These are phyloP conservation scores for Corythucha ciliata DNA, from an alignment of 2,888 invertebrate species.

Conservation along the genomic window DNA sequence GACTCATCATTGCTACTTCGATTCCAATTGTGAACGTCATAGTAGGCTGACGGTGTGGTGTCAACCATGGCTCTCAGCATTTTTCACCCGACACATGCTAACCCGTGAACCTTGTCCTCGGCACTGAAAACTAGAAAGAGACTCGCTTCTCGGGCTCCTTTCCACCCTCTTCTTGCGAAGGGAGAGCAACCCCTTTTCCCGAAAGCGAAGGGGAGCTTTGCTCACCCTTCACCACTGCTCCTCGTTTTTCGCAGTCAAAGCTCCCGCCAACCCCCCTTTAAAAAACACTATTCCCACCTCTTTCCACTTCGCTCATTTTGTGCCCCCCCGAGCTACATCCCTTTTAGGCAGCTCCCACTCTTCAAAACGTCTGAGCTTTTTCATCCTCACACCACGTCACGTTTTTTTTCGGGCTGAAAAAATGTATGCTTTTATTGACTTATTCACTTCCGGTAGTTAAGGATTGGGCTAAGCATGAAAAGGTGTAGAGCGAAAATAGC, in stretches of 20 bases:
- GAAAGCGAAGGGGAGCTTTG: not conserved
- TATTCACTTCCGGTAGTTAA: no score
- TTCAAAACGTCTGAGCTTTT: no score
- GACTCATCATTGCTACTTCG: not conserved
- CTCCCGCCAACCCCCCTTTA: not conserved
- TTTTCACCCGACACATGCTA: slow-evolving; percentile 18
- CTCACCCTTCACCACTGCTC: slow-evolving; percentile 1
- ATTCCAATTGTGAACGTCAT: not conserved
- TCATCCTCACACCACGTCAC: no score
- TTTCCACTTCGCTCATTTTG: no score
- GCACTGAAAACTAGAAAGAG: slow-evolving; percentile 15
- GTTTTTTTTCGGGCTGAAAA: no score
- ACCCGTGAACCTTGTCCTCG: slow-evolving; percentile 22
- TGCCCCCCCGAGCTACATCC: no score
- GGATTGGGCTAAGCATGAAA: no score
- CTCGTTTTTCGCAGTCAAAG: not conserved
- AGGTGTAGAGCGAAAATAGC: no score
- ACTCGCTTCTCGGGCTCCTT: not conserved
- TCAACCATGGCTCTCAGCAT: slow-evolving; percentile 24
- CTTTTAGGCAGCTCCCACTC: no score
- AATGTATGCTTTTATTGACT: no score
- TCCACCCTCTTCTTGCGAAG: not conserved
- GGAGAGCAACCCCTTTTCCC: not conserved
- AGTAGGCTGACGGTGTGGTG: slow-evolving; percentile 25
- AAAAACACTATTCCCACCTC: no score